A percentile compares a stretch with the other conserved stretches of the same genome.
Conservation (phyloP, 2,113 vertebrate genomes). For the Podiceps cristatus region DNA sequence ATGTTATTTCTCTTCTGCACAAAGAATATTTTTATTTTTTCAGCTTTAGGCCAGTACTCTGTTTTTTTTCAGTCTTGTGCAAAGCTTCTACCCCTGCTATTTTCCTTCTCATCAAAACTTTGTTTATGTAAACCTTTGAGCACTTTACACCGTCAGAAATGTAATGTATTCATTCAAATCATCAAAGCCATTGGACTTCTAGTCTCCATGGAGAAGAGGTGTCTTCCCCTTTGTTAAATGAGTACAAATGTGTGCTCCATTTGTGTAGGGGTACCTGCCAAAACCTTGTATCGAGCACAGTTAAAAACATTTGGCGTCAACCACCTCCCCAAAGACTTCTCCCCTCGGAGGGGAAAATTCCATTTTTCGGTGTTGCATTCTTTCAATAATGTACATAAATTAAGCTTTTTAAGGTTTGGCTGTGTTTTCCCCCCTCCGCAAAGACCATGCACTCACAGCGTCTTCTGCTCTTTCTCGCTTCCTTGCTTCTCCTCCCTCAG, state of each 20-base stretch:
- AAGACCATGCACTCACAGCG: not conserved
- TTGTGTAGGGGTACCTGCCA: not conserved
- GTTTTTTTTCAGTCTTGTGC: not conserved
- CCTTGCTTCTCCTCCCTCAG: not conserved
- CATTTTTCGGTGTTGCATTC: not conserved
- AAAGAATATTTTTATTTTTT: not conserved
- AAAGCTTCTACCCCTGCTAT: not conserved
- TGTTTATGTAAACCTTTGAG: not conserved
- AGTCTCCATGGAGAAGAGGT: not conserved
- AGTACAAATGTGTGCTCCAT: not conserved
- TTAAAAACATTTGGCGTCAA: not conserved
- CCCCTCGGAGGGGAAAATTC: not conserved
- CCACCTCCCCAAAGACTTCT: not conserved
- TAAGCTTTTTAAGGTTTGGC: not conserved
- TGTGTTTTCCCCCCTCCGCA: not conserved
- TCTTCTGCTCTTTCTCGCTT: not conserved
- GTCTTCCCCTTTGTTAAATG: not conserved
- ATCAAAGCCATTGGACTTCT: not conserved
- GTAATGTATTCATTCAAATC: not conserved
- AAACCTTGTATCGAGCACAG: not conserved
- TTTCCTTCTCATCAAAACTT: not conserved
- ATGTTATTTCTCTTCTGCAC: not conserved
- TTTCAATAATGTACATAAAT: not conserved
- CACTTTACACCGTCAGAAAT: not conserved
- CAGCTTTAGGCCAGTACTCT: not conserved